These are phyloP conservation scores for Natator depressus DNA, from an alignment of 2,113 vertebrate species.

Conservation along the genomic window DNA sequence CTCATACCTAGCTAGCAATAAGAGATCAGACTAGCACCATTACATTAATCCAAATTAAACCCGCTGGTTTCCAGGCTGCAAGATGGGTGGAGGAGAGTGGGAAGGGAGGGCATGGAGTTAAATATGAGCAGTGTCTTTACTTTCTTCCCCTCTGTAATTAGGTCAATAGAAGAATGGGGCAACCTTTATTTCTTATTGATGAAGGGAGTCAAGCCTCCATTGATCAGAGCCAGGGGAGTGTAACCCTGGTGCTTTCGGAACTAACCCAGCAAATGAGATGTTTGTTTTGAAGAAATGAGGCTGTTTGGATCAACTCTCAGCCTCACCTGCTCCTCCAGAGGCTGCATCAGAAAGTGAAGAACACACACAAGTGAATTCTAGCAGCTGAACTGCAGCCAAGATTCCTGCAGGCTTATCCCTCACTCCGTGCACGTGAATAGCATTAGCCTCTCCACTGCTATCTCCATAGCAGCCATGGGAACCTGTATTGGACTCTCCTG, in stretches of 20 bases:
- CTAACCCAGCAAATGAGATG: neutral
- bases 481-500: neutral
- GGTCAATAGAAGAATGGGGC: neutral
- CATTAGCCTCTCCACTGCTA: neutral
- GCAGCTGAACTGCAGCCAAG: neutral
- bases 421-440: neutral
- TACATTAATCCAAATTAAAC: neutral
- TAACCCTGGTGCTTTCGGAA: accelerated
- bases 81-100: accelerated
- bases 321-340: neutral
- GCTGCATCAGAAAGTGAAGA: neutral
- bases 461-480: neutral
- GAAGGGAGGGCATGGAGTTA: neutral
- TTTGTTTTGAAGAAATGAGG: neutral
- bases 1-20: too few relatives aligned
- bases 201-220: neutral
- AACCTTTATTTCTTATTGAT: neutral
- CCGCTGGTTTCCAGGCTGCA: accelerated
- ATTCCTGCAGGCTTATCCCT: accelerated
- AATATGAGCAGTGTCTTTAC: neutral
- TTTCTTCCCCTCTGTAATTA: accelerated
- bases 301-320: neutral
- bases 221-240: accelerated
- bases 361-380: accelerated
- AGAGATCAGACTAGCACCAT: too few relatives aligned